Percentiles rank a stretch among this genome's conserved stretches.
Conservation (phyloP, 2,888 invertebrate genomes). For the Maniola hyperantus region DNA sequence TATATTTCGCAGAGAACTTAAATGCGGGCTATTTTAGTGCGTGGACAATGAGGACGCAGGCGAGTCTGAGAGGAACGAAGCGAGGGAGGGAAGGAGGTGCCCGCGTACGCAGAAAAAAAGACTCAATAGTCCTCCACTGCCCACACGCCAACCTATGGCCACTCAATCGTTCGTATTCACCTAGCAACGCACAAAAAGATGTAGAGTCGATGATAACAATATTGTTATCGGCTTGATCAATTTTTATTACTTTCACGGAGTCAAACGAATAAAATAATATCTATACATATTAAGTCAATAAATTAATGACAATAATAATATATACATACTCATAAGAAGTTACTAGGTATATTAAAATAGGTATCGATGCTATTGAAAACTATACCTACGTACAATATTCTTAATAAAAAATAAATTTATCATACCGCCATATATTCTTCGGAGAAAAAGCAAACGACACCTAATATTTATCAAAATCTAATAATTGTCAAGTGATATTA, state of each 20-base stretch:
- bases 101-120: constrained; percentile 65
- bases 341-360: no score
- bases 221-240: neutral
- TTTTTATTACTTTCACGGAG: neutral
- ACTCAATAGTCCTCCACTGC: constrained; percentile 75
- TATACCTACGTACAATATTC: no score
- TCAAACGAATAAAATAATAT: neutral
- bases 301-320: no score
- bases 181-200: constrained; percentile 51
- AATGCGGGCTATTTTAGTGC: constrained; percentile 71
- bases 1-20: constrained; percentile 60
- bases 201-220: constrained; percentile 47
- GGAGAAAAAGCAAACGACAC: no score
- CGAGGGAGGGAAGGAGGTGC: neutral
- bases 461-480: no score
- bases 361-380: no score
- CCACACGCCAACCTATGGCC: constrained; percentile 79
- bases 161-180: constrained; percentile 75
- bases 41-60: constrained; percentile 58
- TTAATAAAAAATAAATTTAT: no score
- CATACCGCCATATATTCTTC: no score
- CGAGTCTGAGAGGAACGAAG: constrained; percentile 14
- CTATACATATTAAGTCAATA: no score
- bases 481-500: no score
- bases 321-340: no score